These are phyloP conservation scores for Thunnus maccoyii DNA, from an alignment of 2,113 vertebrate genomes.

Conservation along the genomic window DNA sequence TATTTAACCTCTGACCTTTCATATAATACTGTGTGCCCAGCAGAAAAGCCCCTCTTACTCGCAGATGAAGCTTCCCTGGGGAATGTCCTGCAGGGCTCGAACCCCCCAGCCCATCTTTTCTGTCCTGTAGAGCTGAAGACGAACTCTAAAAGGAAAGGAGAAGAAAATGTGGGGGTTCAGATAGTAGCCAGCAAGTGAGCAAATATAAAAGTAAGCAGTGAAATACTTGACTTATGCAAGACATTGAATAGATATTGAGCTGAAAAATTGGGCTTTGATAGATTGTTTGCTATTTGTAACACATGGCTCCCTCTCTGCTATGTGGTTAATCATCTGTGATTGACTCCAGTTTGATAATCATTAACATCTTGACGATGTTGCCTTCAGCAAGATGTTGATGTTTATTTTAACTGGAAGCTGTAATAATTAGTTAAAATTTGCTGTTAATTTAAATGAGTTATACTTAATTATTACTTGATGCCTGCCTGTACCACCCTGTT, in stretches of 20 bases:
- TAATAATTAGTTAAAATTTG: too few relatives aligned
- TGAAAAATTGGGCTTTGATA: not conserved
- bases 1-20: not conserved
- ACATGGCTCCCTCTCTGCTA: not conserved
- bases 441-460: not conserved
- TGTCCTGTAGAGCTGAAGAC: constrained; percentile 93
- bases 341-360: not conserved
- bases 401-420: too few relatives aligned
- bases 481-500: constrained; percentile 94
- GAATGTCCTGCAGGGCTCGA: constrained; percentile 92
- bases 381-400: not conserved
- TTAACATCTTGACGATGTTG: constrained; percentile 8
- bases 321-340: not conserved
- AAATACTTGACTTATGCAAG: not conserved
- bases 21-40: not conserved
- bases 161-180: not conserved
- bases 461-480: constrained; percentile 87
- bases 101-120: constrained; percentile 97
- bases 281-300: not conserved
- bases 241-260: not conserved
- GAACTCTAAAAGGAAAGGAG: constrained; percentile 82
- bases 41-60: constrained; percentile 83
- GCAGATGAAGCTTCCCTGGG: constrained; percentile 95
- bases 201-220: not conserved
- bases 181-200: not conserved